Evolutionary conservation across 2,888 invertebrate genomes (phyloP).

Genomic region (Drosophila seclusa): DNA sequence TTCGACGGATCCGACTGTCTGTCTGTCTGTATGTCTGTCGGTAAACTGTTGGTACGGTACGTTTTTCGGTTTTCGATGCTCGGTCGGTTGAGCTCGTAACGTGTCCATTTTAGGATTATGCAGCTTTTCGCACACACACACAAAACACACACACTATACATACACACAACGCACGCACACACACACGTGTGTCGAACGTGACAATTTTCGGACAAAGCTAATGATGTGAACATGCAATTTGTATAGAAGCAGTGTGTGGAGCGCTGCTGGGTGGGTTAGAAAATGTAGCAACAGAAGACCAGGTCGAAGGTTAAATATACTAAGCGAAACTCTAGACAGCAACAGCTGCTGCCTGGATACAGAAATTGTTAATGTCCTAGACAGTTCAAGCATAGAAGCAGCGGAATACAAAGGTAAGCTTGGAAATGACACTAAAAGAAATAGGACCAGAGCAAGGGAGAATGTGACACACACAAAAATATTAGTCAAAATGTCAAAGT

Average conservation of each 20-base stretch:
- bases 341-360: slow-evolving; percentile 3
- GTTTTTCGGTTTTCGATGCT: slow-evolving; percentile 27
- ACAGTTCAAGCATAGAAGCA: slow-evolving; percentile 19
- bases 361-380: slow-evolving; percentile 21
- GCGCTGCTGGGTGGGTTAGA: not conserved
- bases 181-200: slow-evolving; percentile 60
- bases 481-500: slow-evolving; percentile 65
- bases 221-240: slow-evolving; percentile 72
- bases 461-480: slow-evolving; percentile 19
- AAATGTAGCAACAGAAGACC: not conserved
- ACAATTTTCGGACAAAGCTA: slow-evolving; percentile 75
- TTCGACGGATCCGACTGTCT: slow-evolving; percentile 10
- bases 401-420: slow-evolving; percentile 16
- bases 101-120: slow-evolving; percentile 58
- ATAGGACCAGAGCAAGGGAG: no score
- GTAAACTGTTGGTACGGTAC: slow-evolving; percentile 14
- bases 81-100: slow-evolving; percentile 11
- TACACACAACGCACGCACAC: not conserved
- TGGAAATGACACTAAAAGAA: not conserved
- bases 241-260: slow-evolving; percentile 33
- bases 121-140: slow-evolving; percentile 50
- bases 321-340: slow-evolving; percentile 18
- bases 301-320: slow-evolving; percentile 29
- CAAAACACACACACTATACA: not conserved
- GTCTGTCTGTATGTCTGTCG: slow-evolving; percentile 3